phyloP scores from a whole-genome alignment of 2,797 vertebrate species.

The Neosilurus mollespiculum region DNA sequence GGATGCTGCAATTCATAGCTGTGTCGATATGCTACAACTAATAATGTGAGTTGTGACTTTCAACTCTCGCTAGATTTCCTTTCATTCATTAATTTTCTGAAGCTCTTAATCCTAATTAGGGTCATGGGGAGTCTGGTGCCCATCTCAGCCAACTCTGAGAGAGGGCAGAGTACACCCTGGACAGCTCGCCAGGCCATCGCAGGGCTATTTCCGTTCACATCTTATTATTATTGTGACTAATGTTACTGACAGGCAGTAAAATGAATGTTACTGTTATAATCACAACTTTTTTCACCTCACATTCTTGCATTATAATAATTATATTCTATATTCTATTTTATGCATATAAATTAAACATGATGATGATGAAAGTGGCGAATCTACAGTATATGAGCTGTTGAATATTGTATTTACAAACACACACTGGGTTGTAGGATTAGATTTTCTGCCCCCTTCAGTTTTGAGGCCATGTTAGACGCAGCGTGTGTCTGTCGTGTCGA shows the following conservation, averaged over 20 bases:
- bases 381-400: background rate
- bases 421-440: background rate
- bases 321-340: background rate
- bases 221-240: background rate
- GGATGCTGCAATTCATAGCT: background rate
- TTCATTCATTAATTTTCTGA: too few species aligned
- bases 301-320: background rate
- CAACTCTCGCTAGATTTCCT: too few species aligned
- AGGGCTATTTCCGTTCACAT: background rate
- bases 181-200: too few species aligned
- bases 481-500: background rate
- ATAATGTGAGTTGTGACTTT: background rate
- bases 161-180: too few species aligned
- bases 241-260: background rate
- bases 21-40: background rate
- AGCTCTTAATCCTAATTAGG: too few species aligned
- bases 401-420: slow-evolving; percentile 8
- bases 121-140: too few species aligned
- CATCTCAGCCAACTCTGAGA: too few species aligned
- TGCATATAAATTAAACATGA: background rate
- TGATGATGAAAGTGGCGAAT: background rate
- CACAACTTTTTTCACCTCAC: background rate
- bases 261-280: background rate
- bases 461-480: background rate
- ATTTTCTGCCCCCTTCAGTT: background rate